phyloP scores from a whole-genome alignment of 2,797 vertebrate genomes.

The Oryzias sinensis region DNA sequence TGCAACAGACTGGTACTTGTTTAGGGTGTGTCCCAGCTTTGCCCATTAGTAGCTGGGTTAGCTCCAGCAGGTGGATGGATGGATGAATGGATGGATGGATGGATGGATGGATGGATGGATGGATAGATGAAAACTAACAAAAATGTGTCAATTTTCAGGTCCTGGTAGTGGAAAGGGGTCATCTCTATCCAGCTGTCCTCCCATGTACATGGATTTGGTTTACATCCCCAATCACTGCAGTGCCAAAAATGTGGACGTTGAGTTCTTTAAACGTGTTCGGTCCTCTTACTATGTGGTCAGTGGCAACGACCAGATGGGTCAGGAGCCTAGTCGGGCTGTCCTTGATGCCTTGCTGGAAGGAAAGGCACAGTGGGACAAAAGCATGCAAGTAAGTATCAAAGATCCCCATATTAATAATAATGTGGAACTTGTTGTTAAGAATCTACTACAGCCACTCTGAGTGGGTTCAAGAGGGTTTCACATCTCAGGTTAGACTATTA shows the following conservation, averaged over 20 bases:
- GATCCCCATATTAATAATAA: not conserved
- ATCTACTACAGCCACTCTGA: too few species aligned
- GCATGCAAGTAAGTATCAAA: conserved; percentile 84
- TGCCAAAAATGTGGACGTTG: conserved; percentile 92
- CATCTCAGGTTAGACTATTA: too few species aligned
- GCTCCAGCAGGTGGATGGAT: too few species aligned
- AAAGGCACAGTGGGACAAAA: conserved; percentile 93
- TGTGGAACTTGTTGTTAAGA: too few species aligned
- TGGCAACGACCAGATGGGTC: conserved; percentile 88
- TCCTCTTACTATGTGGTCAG: conserved; percentile 98
- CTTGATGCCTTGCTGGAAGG: conserved; percentile 93
- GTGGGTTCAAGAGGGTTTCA: too few species aligned
- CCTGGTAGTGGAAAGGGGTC: conserved; percentile 80
- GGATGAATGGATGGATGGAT: too few species aligned
- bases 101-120: too few species aligned
- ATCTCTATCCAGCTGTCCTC: conserved; percentile 85
- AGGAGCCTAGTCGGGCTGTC: conserved; percentile 91
- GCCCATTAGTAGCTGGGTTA: too few species aligned
- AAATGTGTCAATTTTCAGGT: conserved; percentile 64
- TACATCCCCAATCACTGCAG: conserved; percentile 98
- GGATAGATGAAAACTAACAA: not conserved
- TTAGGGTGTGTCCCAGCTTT: too few species aligned
- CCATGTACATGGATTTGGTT: conserved; percentile 95
- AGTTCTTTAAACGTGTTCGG: conserved; percentile 94
- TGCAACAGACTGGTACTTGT: too few species aligned